phyloP scores from a whole-genome alignment of 2,797 vertebrate species.

The Neostethus bicornis region DNA sequence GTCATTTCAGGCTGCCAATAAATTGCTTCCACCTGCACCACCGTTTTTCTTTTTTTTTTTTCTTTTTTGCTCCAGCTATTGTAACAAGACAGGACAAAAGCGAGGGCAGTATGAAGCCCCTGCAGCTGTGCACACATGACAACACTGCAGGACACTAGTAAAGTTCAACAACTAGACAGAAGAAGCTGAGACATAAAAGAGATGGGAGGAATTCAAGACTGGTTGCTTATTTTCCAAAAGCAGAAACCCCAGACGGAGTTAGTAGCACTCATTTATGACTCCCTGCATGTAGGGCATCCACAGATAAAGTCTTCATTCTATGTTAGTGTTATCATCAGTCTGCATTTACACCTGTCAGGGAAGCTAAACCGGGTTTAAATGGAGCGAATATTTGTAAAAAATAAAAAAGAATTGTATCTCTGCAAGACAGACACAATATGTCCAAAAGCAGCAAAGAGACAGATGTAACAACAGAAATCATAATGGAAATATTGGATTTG shows the following conservation, averaged over 20 bases:
- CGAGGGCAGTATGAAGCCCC: conserved; percentile 56
- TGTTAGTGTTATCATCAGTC: conserved; percentile 13
- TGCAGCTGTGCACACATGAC: conserved; percentile 82
- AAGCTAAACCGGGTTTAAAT: conserved; percentile 14
- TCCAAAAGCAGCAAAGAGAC: not conserved
- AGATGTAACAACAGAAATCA: not conserved
- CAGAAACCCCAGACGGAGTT: conserved; percentile 24
- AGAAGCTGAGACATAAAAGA: conserved; percentile 55
- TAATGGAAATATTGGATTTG: not conserved
- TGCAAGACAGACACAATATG: conserved; percentile 2
- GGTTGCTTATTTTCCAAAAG: conserved; percentile 56
- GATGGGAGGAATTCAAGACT: conserved; percentile 45
- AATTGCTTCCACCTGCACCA: conserved; percentile 73
- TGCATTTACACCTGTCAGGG: conserved; percentile 30
- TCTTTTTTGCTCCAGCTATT: conserved; percentile 60
- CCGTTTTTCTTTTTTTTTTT: conserved; percentile 46
- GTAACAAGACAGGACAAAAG: conserved; percentile 72
- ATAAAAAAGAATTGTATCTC: conserved; percentile 9
- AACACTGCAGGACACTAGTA: conserved; percentile 63
- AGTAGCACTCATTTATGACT: conserved; percentile 27
- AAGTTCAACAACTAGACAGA: conserved; percentile 68
- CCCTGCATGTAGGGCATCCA: conserved; percentile 9
- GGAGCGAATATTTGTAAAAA: conserved; percentile 9
- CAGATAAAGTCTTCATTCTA: conserved; percentile 26
- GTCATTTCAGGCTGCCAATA: conserved; percentile 49